Conservation (phyloP, 2,113 vertebrate genomes). For the Burhinus bistriatus region DNA sequence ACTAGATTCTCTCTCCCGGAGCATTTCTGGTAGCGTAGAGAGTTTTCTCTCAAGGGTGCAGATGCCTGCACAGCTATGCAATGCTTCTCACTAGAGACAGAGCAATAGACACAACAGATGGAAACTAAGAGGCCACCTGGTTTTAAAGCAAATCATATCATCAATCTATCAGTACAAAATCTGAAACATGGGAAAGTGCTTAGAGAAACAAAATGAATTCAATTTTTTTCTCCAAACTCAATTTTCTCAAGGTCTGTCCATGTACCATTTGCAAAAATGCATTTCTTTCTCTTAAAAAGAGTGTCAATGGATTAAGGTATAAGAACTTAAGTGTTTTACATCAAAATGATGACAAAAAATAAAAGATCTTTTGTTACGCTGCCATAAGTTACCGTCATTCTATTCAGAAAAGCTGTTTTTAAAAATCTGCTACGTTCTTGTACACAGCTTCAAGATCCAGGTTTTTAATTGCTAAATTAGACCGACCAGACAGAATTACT, state of each 20-base stretch:
- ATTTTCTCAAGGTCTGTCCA: constrained; percentile 19
- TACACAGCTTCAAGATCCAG: constrained; percentile 1
- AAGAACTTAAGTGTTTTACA: background rate
- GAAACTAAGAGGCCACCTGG: constrained; percentile 62
- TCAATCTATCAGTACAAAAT: constrained; percentile 55
- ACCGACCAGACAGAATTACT: constrained; percentile 52
- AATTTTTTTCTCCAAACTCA: background rate
- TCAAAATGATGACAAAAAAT: background rate
- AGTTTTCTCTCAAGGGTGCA: constrained; percentile 30
- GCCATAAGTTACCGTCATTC: background rate
- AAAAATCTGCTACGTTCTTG: constrained; percentile 24
- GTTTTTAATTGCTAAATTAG: constrained; percentile 39
- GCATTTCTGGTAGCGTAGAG: background rate
- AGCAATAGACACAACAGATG: constrained; percentile 68
- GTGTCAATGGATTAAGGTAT: background rate
- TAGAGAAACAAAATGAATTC: constrained; percentile 38
- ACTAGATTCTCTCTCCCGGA: background rate
- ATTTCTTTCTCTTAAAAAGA: background rate
- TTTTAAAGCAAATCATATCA: constrained; percentile 59
- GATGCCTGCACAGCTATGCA: constrained; percentile 64
- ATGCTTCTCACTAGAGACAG: constrained; percentile 64
- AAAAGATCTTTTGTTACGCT: background rate
- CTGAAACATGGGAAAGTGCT: constrained; percentile 46
- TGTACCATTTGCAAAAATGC: constrained; percentile 1
- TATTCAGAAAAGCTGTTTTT: constrained; percentile 17